These are phyloP conservation scores for Pimpla rufipes DNA, from an alignment of 2,888 invertebrate genomes.

Conservation along the genomic window DNA sequence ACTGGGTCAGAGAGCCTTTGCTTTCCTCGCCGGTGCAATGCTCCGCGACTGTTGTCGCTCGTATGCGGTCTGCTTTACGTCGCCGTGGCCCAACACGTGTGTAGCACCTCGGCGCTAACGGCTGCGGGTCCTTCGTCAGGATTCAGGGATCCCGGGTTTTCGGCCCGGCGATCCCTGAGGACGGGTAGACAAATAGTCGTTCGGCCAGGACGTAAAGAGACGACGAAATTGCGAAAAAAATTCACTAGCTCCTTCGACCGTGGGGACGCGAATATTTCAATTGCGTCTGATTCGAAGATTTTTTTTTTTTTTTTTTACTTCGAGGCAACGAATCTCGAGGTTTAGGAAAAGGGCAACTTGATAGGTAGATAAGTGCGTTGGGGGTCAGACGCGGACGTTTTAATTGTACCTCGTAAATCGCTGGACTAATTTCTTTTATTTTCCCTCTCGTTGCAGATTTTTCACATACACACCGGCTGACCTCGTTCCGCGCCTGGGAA, in stretches of 20 bases:
- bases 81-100: constrained; percentile 13
- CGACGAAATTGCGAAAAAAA: background rate
- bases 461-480: background rate
- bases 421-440: too few relatives aligned
- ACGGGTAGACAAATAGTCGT: constrained; percentile 5
- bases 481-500: background rate
- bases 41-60: constrained; percentile 45
- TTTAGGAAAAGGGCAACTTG: background rate
- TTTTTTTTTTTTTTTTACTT: too few relatives aligned
- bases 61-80: constrained; percentile 28
- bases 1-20: constrained; percentile 64
- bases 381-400: background rate
- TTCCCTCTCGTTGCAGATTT: too few relatives aligned
- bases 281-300: too few relatives aligned
- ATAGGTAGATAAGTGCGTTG: background rate
- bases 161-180: background rate
- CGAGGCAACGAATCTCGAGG: too few relatives aligned
- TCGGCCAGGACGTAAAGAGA: background rate
- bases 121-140: constrained; percentile 20
- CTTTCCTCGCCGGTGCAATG: constrained; percentile 54
- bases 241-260: too few relatives aligned
- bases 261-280: too few relatives aligned
- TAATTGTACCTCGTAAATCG: background rate
- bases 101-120: background rate
- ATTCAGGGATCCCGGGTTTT: background rate